Conservation (phyloP, 2,888 invertebrate species). For the Stenchaetothrips biformis region DNA sequence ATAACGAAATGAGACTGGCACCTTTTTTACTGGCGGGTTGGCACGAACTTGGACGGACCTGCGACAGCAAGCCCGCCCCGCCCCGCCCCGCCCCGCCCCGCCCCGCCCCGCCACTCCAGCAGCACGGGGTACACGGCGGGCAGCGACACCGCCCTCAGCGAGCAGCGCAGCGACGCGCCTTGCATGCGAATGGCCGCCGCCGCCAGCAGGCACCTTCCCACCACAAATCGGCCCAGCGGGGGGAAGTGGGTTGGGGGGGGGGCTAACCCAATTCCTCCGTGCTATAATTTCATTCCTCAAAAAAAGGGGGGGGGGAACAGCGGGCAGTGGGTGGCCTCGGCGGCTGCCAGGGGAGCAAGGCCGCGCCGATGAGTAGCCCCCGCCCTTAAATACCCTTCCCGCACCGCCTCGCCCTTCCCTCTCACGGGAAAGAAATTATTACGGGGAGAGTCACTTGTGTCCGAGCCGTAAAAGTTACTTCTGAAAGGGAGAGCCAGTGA, state of each 20-base stretch:
- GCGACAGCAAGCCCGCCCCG: not conserved
- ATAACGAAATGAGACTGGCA: too few relatives aligned
- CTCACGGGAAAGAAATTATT: too few relatives aligned
- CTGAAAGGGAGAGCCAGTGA: too few relatives aligned
- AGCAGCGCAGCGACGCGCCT: too few relatives aligned
- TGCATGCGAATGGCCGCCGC: not conserved
- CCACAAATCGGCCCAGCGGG: not conserved
- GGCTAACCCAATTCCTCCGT: slow-evolving; percentile 8
- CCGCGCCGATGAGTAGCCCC: too few relatives aligned
- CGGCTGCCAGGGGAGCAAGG: too few relatives aligned
- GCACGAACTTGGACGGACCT: not conserved
- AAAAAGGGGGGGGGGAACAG: not conserved
- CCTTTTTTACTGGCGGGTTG: too few relatives aligned
- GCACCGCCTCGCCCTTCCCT: too few relatives aligned
- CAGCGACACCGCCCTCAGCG: not conserved
- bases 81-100: not conserved
- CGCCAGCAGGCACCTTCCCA: slow-evolving; percentile 13
- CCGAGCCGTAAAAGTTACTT: too few relatives aligned
- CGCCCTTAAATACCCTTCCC: too few relatives aligned
- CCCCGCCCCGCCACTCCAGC: not conserved
- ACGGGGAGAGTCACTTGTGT: too few relatives aligned
- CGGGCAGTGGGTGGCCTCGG: too few relatives aligned
- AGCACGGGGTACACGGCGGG: not conserved
- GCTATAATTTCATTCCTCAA: slow-evolving; percentile 2
- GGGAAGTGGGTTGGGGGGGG: not conserved